Evolutionary conservation across 2,797 vertebrate genomes (phyloP).

Genomic region (Anguilla anguilla): DNA sequence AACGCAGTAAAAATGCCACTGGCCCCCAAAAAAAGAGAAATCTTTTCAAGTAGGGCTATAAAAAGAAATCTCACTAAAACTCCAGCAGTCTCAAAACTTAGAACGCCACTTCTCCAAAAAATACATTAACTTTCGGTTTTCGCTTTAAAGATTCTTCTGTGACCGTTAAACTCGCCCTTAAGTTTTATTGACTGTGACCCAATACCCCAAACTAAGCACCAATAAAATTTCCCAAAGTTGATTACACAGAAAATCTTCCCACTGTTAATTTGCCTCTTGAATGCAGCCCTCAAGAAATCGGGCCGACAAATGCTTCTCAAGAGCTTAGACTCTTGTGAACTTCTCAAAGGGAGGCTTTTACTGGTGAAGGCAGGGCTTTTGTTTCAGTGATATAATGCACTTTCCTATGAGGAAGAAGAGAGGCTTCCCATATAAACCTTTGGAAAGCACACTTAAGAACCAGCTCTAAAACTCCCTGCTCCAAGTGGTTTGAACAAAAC

Average conservation of each 20-base stretch:
- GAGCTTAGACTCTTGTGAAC: slow-evolving; percentile 32
- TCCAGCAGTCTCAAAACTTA: slow-evolving; percentile 36
- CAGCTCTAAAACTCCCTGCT: slow-evolving; percentile 7
- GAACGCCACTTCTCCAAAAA: slow-evolving; percentile 54
- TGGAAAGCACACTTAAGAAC: slow-evolving; percentile 24
- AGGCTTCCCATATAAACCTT: slow-evolving; percentile 11
- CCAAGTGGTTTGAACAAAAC: slow-evolving; percentile 22
- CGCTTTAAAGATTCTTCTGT: slow-evolving; percentile 62
- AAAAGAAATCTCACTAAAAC: slow-evolving; percentile 36
- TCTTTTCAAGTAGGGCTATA: slow-evolving; percentile 31
- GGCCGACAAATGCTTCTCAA: slow-evolving; percentile 22
- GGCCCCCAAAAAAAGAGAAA: slow-evolving; percentile 17
- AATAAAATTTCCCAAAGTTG: slow-evolving; percentile 56
- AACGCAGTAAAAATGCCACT: slow-evolving; percentile 46
- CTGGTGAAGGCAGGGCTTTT: slow-evolving; percentile 25
- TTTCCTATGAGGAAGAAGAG: background rate
- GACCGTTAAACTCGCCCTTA: slow-evolving; percentile 64
- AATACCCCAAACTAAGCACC: slow-evolving; percentile 57
- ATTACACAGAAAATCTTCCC: slow-evolving; percentile 55
- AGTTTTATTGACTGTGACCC: slow-evolving; percentile 66
- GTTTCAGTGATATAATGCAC: slow-evolving; percentile 27
- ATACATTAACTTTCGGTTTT: slow-evolving; percentile 56
- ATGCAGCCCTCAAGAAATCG: slow-evolving; percentile 34
- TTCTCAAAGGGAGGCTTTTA: slow-evolving; percentile 21
- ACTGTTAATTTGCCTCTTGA: slow-evolving; percentile 52